Base-by-base conservation (phyloP, 2,888 invertebrate species). In the Phania funesta region DNA sequence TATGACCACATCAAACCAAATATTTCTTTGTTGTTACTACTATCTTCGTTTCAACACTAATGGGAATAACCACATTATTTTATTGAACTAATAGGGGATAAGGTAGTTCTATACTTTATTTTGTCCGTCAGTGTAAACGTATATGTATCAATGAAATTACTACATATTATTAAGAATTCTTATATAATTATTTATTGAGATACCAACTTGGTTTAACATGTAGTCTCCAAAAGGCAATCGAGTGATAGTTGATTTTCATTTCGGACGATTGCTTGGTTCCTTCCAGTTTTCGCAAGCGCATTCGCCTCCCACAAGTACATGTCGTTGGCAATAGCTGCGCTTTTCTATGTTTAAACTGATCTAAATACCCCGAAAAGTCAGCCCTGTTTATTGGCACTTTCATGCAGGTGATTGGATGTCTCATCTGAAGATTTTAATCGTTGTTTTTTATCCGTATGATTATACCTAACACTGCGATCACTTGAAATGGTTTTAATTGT, bases 181-280 rank as follows among this genome's bases (percentile, higher is more conserved):
- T 24, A 22, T n/a, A n/a, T n/a, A 41, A 8, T 44, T 11, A 48
- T 22, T 48, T 22, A 2, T 13, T 48, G 22, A 41, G 13, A n/a
- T 13, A 44, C 5, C 11, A 22, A 64, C n/a, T 20, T 2, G 3
- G 9, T 38, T 77, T 84, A 91, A 86, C 91, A 91, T 77, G 91
- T 91, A 58, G 91, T 91, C 86, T 91, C 91, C 75, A 91, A 86
- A 81, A 91, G 86, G 41, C 89, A 86, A 80, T 91, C 90, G 32
- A 87, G 65, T 20, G 68, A 64, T 32, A 38, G 26, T 29, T 74
- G 38, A 13, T 18, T 74, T 87, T 86, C 70, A 83, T 84, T 82
- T 86, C 86, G 50, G 86, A 70, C 60, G 85, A 85, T 54, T 84
- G 85, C 38, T 78, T 48, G 80, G 44, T 73, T 77, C 67, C 24